Percentiles rank a stretch among this genome's conserved stretches.
phyloP scores from a whole-genome alignment of 23 tunicate genomes.

The Halocynthia aurantium region DNA sequence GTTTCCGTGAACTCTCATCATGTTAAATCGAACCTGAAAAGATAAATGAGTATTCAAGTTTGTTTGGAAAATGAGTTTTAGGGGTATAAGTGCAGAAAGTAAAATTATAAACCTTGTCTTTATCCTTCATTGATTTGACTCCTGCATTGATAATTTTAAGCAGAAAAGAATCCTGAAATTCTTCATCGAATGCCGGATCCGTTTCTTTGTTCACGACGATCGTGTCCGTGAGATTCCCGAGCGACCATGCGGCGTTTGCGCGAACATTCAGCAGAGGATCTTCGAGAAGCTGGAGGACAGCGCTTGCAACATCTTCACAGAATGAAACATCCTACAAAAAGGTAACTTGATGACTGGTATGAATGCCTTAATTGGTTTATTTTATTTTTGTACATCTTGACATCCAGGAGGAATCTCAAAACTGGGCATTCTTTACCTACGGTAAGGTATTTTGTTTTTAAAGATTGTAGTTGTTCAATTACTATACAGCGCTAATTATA shows the following conservation, averaged over 20 bases:
- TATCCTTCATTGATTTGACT: constrained; percentile 1
- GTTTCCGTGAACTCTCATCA: constrained; percentile 89
- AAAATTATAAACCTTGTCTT: constrained; percentile 5
- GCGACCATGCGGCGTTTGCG: constrained; percentile 83
- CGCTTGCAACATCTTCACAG: constrained; percentile 50
- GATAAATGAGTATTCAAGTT: background rate
- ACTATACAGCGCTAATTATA: too few species aligned
- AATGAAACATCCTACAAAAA: constrained; percentile 35
- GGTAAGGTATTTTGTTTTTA: too few species aligned
- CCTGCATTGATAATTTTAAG: background rate
- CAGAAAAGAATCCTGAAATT: constrained; percentile 12
- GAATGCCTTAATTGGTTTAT: too few species aligned
- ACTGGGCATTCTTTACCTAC: too few species aligned
- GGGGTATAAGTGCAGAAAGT: too few species aligned
- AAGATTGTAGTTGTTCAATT: too few species aligned
- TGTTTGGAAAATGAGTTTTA: too few species aligned
- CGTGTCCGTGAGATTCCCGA: constrained; percentile 84
- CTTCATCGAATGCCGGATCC: background rate
- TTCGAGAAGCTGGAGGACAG: constrained; percentile 33
- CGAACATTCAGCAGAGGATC: constrained; percentile 52
- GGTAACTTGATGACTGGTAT: too few species aligned
- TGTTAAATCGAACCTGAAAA: constrained; percentile 58
- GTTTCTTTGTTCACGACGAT: constrained; percentile 37
- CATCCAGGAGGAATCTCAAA: too few species aligned
- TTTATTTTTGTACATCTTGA: too few species aligned